Evolutionary conservation across 2,113 vertebrate genomes (phyloP).

Genomic region (Dicrurus megarhynchus): DNA sequence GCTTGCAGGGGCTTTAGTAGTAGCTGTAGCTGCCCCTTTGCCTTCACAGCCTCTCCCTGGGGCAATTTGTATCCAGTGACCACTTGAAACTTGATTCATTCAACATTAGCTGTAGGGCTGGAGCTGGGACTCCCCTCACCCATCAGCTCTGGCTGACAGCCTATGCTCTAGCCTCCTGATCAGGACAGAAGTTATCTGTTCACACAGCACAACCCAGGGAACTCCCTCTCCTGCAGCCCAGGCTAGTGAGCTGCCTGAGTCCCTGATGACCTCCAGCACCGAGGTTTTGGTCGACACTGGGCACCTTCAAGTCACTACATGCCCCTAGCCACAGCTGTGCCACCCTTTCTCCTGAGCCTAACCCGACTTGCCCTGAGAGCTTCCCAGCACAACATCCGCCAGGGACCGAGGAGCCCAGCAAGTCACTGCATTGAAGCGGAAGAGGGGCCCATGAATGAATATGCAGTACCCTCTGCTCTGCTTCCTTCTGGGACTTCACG

Average conservation of each 20-base stretch:
- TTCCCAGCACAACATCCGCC: neutral
- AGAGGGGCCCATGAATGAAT: slow-evolving; percentile 3
- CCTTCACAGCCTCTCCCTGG: neutral
- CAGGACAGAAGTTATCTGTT: neutral
- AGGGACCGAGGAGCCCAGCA: neutral
- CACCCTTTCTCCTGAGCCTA: neutral
- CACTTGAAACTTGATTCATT: neutral
- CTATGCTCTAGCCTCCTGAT: neutral
- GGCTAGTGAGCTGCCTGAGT: neutral
- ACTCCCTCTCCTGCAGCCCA: neutral
- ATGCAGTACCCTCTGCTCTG: slow-evolving; percentile 25
- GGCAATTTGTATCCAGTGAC: neutral
- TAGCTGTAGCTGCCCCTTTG: neutral
- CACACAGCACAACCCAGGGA: neutral
- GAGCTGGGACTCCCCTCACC: neutral
- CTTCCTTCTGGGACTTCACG: neutral
- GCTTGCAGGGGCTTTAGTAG: neutral
- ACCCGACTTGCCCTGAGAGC: neutral
- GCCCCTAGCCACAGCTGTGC: neutral
- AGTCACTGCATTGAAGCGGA: neutral
- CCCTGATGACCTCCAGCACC: neutral
- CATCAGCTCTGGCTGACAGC: neutral
- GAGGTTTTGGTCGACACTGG: neutral
- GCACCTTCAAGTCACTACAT: neutral
- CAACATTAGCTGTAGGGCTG: neutral